phyloP scores from a whole-genome alignment of 2,888 invertebrate genomes.

The Melanargia galathea region DNA sequence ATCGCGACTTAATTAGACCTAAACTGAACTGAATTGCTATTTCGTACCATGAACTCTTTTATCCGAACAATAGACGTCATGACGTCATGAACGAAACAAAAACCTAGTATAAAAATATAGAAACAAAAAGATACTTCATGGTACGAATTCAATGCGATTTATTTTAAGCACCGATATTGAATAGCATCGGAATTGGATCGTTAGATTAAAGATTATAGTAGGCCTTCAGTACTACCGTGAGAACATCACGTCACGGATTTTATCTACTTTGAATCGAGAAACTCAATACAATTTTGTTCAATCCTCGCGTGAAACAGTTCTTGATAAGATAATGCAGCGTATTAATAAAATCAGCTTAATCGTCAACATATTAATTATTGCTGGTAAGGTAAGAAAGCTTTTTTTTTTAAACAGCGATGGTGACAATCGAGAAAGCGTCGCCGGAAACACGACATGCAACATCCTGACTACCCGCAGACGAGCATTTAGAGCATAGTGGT shows the following conservation, averaged over 20 bases:
- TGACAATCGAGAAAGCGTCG: slow-evolving; percentile 45
- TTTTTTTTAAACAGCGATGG: slow-evolving; percentile 41
- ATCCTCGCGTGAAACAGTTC: not conserved
- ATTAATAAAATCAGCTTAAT: slow-evolving; percentile 41
- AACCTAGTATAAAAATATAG: no score
- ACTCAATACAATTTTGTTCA: not conserved
- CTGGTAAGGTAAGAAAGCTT: slow-evolving; percentile 38
- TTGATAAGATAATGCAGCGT: slow-evolving; percentile 4
- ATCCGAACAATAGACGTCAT: no score
- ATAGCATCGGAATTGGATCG: no score
- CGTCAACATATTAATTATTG: slow-evolving; percentile 27
- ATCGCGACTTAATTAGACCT: no score
- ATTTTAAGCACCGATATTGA: no score
- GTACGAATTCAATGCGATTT: no score
- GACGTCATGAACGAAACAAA: no score
- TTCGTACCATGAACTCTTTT: no score
- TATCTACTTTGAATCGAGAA: not conserved
- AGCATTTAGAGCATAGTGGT: slow-evolving; percentile 78
- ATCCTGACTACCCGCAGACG: slow-evolving; percentile 59
- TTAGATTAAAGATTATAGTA: no score
- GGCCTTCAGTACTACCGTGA: not conserved
- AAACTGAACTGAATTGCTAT: no score
- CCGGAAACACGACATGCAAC: slow-evolving; percentile 55
- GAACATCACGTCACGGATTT: not conserved
- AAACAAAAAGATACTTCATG: no score